Evolutionary conservation across 64 coral and sea anemone species (phyloP), one percentile per base, ranked within the genome.

Genomic region (Orbicella faveolata): DNA sequence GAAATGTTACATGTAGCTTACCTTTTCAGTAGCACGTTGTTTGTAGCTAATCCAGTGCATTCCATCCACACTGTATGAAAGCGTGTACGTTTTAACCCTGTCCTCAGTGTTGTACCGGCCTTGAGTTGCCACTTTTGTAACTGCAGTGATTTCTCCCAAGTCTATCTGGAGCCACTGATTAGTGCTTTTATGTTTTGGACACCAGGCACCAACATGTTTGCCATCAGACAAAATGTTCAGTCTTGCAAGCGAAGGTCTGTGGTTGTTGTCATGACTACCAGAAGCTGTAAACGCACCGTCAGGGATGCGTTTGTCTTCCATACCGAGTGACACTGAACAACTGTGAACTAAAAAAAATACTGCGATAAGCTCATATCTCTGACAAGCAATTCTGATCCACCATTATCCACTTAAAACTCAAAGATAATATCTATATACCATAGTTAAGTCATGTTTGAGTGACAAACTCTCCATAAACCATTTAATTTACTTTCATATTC

Each of bases 161-260:
- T 92, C 76, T 64, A 92, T 92, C 51, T 92, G 83, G 34, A 92
- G 90, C 90, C 90, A 92, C 30, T 92, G 90, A 26, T 87, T 92
- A 9, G 36, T 52, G 55, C 64, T 83, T 23, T 52, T 87, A 6
- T 4, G 20, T 16, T 83, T 63, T 55, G 90, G 48, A 68, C 82
- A 86, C 90, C 90, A 92, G 1, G 90, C 62, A 5, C 61, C 75
- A 1, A 23, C 0, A 21, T 75, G 65, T 21, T 75, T 87, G 10
- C 65, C 64, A 35, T 87, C 83, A 3, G 21, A 66, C 1, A 73
- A 26, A 53, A 75, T 36, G 44, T 87, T 75, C 2, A 87, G 83
- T 59, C 83, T 87, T 5, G 83, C 64, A 53, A 70, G 83, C 35
- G 64, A 75, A 14, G 66, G 83, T 36, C 83, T 15, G 21, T 87